phyloP scores from a whole-genome alignment of 2,888 invertebrate species.

The Dioctria rufipes region DNA sequence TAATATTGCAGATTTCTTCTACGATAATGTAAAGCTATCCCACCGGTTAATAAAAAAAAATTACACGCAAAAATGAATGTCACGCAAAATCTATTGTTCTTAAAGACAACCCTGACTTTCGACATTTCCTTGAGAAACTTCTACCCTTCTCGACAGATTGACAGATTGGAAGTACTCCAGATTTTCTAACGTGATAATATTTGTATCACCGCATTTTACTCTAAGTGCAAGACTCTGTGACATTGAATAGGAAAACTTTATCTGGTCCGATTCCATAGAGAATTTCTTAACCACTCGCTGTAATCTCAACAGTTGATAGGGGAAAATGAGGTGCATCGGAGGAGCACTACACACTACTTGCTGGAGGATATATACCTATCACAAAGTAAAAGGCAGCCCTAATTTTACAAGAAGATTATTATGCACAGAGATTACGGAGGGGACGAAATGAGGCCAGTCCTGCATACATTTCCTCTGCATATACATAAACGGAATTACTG shows the following conservation, averaged over 20 bases:
- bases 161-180: slow-evolving; percentile 14
- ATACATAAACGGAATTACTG: neutral
- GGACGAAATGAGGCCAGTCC: neutral
- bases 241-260: slow-evolving; percentile 29
- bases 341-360: neutral
- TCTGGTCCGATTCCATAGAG: slow-evolving; percentile 30
- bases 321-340: neutral
- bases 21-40: neutral
- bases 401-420: neutral
- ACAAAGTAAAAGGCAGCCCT: neutral
- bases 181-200: slow-evolving; percentile 22
- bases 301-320: neutral
- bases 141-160: neutral
- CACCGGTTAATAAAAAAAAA: neutral
- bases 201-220: slow-evolving; percentile 5
- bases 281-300: neutral
- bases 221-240: neutral
- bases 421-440: neutral
- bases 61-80: neutral
- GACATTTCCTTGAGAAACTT: neutral
- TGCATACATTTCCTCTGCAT: slow-evolving; percentile 1
- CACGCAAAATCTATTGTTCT: neutral
- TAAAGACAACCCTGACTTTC: neutral
- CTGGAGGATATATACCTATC: too few relatives aligned
- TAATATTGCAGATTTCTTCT: neutral